Conservation (phyloP, 2,888 invertebrate genomes). For the Eupsilia transversa region DNA sequence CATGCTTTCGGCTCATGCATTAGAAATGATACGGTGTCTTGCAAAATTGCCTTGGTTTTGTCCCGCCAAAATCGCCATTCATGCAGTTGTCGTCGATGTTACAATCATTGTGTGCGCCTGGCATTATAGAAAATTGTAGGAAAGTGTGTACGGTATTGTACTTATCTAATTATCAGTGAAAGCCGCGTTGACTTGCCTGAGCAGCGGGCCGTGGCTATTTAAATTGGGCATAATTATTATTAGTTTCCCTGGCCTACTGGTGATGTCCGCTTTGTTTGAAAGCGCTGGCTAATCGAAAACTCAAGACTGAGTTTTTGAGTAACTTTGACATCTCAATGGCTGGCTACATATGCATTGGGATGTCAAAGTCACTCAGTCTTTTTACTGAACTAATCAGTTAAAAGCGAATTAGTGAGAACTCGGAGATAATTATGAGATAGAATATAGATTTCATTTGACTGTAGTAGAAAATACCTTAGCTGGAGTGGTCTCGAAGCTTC, state of each 20-base stretch:
- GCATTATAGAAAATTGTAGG: slow-evolving; percentile 47
- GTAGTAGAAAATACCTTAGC: neutral
- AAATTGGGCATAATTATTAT: slow-evolving; percentile 26
- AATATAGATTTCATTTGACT: neutral
- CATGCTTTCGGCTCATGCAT: neutral
- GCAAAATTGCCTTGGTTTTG: neutral
- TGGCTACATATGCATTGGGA: too few relatives aligned
- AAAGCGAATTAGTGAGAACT: neutral
- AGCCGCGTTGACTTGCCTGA: slow-evolving; percentile 24
- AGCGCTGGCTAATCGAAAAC: neutral
- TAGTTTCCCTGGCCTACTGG: slow-evolving; percentile 1
- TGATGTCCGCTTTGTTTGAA: slow-evolving; percentile 11
- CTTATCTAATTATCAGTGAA: slow-evolving; percentile 53
- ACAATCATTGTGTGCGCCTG: slow-evolving; percentile 16
- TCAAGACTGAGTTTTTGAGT: too few relatives aligned
- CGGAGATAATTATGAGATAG: neutral
- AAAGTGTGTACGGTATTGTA: slow-evolving; percentile 55
- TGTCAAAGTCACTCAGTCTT: too few relatives aligned
- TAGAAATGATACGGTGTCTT: neutral
- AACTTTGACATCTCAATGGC: neutral
- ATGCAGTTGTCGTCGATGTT: neutral
- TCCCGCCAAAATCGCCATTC: neutral
- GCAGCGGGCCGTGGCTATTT: slow-evolving; percentile 14
- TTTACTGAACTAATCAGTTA: too few relatives aligned
- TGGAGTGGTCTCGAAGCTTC: neutral